Base-by-base conservation (phyloP, 2,797 vertebrate species). In the Urosaurus nigricauda region DNA sequence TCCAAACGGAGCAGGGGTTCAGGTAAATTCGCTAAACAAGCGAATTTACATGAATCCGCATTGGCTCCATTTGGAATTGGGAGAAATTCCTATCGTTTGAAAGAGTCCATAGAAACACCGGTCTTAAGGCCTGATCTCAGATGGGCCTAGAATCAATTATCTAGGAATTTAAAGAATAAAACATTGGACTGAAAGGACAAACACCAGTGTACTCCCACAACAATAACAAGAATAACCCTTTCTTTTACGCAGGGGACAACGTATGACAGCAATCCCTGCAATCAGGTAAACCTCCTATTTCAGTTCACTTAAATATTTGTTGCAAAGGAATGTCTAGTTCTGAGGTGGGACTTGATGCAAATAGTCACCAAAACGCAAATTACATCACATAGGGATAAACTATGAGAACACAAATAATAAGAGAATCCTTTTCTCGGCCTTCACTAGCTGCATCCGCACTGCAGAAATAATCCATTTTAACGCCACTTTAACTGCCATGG, bases 211-310 rank as follows among this genome's bases (percentile, higher is more conserved):
- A n/a, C 3, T 11, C 9, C 26, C n/a, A 7, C 32, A 70, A 70
- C n/a, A 51, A 32, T 68, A 79, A 88, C 35, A 70, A 70, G 29
- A 88, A 70, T 53, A n/a, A 47, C 8, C 3, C 17, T 84, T 84
- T 84, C 37, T 88, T 84, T 84, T 84, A 56, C 78, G 75, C 43
- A 88, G 87, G 87, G 81, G 6, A 84, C n/a, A 2, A 84, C 87
- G 19, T 78, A 84, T 83, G 79, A 83, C 73, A 77, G 80, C 70
- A 88, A 84, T 88, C 87, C 81, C 24, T 88, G 87, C 73, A 19
- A 43, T 40, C 73, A 78, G 73, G 87, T 88, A n/a, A 88, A 81
- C n/a, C 26, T 56, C 9, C 24, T 37, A 51, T 40, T 77, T 83
- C 16, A 47, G 21, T 83, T 68, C 7, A 53, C 5, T 51, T 65